A percentile compares a stretch with the other conserved stretches of the same genome.
phyloP scores from a whole-genome alignment of 2,113 vertebrate genomes.

The Ptychochromis oligacanthus region DNA sequence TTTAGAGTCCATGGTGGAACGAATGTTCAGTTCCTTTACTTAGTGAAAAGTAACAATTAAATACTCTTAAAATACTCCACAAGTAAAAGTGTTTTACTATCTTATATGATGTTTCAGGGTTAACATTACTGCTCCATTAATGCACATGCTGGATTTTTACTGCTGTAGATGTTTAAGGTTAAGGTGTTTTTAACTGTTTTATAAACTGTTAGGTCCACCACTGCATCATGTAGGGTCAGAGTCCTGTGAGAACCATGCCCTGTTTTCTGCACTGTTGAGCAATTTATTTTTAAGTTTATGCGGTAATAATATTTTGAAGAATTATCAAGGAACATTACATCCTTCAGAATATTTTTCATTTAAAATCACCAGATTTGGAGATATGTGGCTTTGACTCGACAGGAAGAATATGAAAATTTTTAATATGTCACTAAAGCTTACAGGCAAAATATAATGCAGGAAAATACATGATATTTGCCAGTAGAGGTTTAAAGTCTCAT shows the following conservation, averaged over 20 bases:
- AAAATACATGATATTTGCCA: not conserved
- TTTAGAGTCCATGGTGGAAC: not conserved
- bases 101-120: not conserved
- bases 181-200: not conserved
- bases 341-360: not conserved
- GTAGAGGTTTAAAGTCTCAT: not conserved
- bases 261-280: not conserved
- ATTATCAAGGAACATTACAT: not conserved
- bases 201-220: not conserved
- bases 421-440: not conserved
- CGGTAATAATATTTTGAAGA: not conserved
- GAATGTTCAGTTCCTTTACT: not conserved
- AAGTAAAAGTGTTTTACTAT: not conserved
- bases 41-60: not conserved
- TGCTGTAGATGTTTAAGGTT: not conserved
- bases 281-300: not conserved
- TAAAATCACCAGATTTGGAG: not conserved
- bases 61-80: not conserved
- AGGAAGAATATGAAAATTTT: rapidly evolving
- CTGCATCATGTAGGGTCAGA: not conserved
- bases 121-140: not conserved
- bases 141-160: not conserved
- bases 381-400: rapidly evolving
- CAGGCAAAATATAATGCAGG: too few relatives aligned
- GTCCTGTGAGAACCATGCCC: not conserved